Conservation (phyloP, 2,797 vertebrate species). For the Enteromius trimaculatus region DNA sequence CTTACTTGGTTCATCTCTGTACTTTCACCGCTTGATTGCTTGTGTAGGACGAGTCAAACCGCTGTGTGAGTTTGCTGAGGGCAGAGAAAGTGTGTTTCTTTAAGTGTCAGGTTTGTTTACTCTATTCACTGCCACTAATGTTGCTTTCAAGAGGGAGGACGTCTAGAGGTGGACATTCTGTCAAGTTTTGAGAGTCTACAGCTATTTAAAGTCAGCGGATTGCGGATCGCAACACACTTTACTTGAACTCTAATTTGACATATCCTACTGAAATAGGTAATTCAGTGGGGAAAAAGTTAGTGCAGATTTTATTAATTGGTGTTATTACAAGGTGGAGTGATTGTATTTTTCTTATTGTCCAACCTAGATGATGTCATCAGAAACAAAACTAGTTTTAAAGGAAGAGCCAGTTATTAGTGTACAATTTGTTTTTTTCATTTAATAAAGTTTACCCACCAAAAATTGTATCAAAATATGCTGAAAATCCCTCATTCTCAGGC, state of each 20-base stretch:
- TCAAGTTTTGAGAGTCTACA: conserved; percentile 11
- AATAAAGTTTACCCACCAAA: neutral
- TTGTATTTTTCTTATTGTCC: neutral
- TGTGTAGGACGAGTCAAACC: conserved; percentile 42
- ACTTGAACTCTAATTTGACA: neutral
- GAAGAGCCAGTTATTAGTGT: neutral
- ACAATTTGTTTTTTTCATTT: neutral
- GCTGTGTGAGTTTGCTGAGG: conserved; percentile 16
- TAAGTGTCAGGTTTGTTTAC: conserved; percentile 42
- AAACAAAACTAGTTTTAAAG: neutral
- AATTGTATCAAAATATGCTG: neutral
- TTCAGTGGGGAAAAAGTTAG: neutral
- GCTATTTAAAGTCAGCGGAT: neutral
- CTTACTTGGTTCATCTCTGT: conserved; percentile 36
- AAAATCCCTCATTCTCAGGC: neutral
- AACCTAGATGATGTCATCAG: neutral
- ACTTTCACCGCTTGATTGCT: conserved; percentile 28
- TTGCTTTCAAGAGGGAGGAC: conserved; percentile 9
- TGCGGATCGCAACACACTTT: neutral
- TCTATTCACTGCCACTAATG: conserved; percentile 1
- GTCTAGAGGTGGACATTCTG: conserved; percentile 28
- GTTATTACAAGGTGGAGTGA: neutral
- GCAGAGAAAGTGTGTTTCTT: conserved; percentile 38
- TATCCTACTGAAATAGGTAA: too few relatives aligned
- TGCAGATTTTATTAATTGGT: neutral